These are phyloP conservation scores for Hypolimnas misippus DNA, from an alignment of 2,888 invertebrate genomes.

Conservation along the genomic window DNA sequence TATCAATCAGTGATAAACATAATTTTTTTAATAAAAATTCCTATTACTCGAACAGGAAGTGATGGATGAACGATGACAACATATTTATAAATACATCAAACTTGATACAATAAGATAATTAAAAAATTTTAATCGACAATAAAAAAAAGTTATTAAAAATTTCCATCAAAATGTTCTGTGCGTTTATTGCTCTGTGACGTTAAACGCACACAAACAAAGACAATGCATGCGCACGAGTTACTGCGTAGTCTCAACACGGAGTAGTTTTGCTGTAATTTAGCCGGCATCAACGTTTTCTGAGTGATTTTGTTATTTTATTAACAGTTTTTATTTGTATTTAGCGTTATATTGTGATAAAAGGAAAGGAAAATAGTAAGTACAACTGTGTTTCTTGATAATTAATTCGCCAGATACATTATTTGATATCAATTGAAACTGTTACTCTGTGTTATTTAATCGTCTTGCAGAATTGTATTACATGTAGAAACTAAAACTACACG, in stretches of 20 bases:
- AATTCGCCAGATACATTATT: neutral
- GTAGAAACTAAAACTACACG: neutral
- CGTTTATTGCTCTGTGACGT: slow-evolving; percentile 5
- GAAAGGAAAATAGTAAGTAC: neutral
- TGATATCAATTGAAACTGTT: too few species aligned
- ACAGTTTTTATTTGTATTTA: slow-evolving; percentile 7
- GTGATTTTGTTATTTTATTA: slow-evolving; percentile 32
- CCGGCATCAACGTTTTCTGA: slow-evolving; percentile 19
- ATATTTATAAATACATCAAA: too few species aligned
- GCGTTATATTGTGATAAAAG: neutral
- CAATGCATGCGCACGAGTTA: slow-evolving; percentile 33
- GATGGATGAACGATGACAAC: too few species aligned
- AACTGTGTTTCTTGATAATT: neutral
- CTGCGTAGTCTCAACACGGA: slow-evolving; percentile 26
- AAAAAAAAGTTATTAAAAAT: neutral
- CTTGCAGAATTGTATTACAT: neutral
- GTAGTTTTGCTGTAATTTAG: slow-evolving; percentile 27
- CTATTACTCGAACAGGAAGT: too few species aligned
- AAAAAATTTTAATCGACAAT: neutral
- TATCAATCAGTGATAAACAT: too few species aligned
- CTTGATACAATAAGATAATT: neutral
- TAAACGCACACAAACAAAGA: slow-evolving; percentile 28
- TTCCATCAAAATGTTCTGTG: neutral
- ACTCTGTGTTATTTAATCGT: neutral
- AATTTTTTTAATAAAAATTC: too few species aligned